Base-by-base conservation (phyloP, 2,113 vertebrate species). In the Gymnogyps californianus region DNA sequence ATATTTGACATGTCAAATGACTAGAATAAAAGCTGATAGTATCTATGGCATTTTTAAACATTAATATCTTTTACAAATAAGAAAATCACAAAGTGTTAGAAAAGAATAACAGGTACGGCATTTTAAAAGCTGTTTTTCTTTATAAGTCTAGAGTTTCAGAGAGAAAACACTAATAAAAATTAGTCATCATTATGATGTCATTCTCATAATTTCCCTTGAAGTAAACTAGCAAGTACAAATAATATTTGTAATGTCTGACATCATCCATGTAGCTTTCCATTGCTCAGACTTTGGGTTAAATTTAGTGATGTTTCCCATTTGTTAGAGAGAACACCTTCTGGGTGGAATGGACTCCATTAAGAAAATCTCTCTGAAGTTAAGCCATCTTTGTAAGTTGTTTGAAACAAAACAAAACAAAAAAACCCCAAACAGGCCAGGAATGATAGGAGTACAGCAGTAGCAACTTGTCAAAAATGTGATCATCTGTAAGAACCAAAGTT, bases 241-340 rank as follows among this genome's bases (percentile, higher is more conserved):
- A 98, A 98, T 98, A 98, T 98, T 98, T 98, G 97, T 98, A 98
- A 98, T 98, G 97, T 94, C 93, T 97, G 98, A 98, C 98, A 98
- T 98, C 98, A 98, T 98, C 97, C 98, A 98, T 98, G 98, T 98
- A 97, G 97, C 97, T 98, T 98, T 98, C 98, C 98, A 98, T 97
- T 98, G 96, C 98, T 98, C 97, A 98, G 94, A 96, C 85, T 96
- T 94, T 80, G 87, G 88, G 91, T 98, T 97, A 97, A 95, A 98
- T 96, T 98, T 97, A 98, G 96, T 96, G 97, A 98, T 93, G 91
- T 97, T 98, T 98, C 98, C 96, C 98, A 98, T 98, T 98, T 98
- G 97, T 98, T 98, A 97, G 78, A 98, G 95, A 96, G 96, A 98
- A 97, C 96, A 98, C 94, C 96, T 98, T 98, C 96, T 97, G 93